Conservation (phyloP, 2,888 invertebrate genomes). For the Sesamia inferens region DNA sequence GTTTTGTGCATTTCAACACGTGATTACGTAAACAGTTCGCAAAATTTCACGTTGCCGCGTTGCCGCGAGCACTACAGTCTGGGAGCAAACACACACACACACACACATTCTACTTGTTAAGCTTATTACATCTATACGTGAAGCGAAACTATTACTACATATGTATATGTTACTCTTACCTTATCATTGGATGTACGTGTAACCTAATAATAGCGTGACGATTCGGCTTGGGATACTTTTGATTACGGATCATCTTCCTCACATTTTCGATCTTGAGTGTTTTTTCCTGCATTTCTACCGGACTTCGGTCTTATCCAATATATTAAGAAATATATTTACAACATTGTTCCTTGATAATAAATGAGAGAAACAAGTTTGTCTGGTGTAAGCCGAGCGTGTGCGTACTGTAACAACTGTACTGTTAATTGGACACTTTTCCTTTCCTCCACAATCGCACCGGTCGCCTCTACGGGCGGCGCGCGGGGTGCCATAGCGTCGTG, state of each 20-base stretch:
- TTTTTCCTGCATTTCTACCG: background rate
- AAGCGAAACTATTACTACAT: too few species aligned
- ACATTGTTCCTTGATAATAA: conserved; percentile 4
- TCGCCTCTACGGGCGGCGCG: background rate
- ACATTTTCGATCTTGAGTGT: background rate
- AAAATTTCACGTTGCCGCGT: conserved; percentile 9
- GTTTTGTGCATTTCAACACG: conserved; percentile 53
- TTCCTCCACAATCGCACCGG: conserved; percentile 27
- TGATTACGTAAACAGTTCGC: conserved; percentile 38
- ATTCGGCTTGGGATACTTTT: background rate
- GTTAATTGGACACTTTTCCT: conserved; percentile 56
- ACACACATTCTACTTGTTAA: background rate
- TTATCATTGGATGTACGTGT: background rate
- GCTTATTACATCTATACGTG: background rate
- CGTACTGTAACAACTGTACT: conserved; percentile 26
- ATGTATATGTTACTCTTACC: background rate
- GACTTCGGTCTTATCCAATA: background rate
- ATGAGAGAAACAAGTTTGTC: conserved; percentile 26
- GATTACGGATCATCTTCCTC: background rate
- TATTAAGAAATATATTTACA: background rate
- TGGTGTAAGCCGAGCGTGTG: conserved; percentile 10
- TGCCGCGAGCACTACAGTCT: conserved; percentile 6
- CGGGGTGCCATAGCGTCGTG: background rate
- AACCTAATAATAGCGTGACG: background rate
- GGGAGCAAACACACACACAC: too few species aligned